Evolutionary conservation across 2,797 vertebrate genomes (phyloP), one percentile per base, ranked within the genome.

Genomic region (Coracias cyanogaster): DNA sequence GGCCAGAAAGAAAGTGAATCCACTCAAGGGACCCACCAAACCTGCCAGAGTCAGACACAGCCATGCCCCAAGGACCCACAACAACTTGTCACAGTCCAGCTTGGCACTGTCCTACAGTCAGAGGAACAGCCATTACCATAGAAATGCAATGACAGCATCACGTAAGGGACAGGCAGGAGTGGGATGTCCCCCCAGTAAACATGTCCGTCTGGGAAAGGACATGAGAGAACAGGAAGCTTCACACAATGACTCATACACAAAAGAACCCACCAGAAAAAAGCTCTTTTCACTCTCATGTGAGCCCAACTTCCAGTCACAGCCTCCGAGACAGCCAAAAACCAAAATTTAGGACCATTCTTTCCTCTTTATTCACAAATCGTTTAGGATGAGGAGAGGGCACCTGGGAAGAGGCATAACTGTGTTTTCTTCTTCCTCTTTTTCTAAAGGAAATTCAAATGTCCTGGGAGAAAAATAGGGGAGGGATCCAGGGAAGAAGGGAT

Each of bases 281-380:
- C 82, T 73, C 74, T 49, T 82, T 73, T 51, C 61, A 64, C 46
- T 78, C 72, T 64, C 82, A 67, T 55, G 61, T 17, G 70, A 94
- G 46, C 43, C 43, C 74, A 66, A 21, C 14, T 73, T 88, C 78
- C 88, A 65, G 14, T 22, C 84, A 41, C 10, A 3, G 12, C 60
- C 62, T 66, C 66, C 2, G 9, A 72, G 89, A 80, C 54, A 88
- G 67, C 51, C 82, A 73, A 70, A 89, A 77, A 72, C 65, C 33
- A 83, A 66, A 78, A 87, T 29, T 91, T 51, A 66, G 90, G 79
- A 65, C 54, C 70, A 16, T 72, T 95, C 66, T 62, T 95, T 97
- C 70, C 93, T 96, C 92, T 98, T 98, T 98, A 98, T 98, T 98
- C 95, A 94, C 89, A 93, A 51, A 69, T 51, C 4, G 4, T 76